phyloP scores from a whole-genome alignment of 37 sponge, comb jelly and placozoan genomes.

The Haliclona indistincta region DNA sequence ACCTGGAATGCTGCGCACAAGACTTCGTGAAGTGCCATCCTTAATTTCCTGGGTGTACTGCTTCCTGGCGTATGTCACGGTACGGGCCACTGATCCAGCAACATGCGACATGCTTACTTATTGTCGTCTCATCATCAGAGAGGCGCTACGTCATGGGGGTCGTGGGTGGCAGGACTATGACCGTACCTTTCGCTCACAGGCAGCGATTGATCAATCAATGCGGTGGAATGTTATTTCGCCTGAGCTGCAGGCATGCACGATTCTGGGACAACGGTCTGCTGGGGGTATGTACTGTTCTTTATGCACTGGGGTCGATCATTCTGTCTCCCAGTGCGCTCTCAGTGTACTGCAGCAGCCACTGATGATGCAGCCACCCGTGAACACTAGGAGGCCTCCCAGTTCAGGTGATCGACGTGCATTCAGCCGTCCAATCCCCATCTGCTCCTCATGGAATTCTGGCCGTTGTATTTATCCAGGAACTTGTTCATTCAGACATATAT shows the following conservation, averaged over 20 bases:
- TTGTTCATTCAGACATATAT: neutral
- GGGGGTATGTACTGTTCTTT: neutral
- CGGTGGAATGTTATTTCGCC: neutral
- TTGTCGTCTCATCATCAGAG: slow-evolving; percentile 11
- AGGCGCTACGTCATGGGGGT: slow-evolving; percentile 14
- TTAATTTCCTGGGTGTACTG: slow-evolving; percentile 1
- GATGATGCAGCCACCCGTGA: neutral
- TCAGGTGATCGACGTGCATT: too few relatives aligned
- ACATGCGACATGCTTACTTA: slow-evolving; percentile 7
- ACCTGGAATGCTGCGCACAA: neutral
- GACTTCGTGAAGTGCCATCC: slow-evolving; percentile 2
- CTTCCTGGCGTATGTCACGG: slow-evolving; percentile 9
- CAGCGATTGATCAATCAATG: neutral
- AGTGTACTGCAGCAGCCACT: neutral
- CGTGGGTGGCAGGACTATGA: slow-evolving; percentile 9
- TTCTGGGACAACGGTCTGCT: neutral
- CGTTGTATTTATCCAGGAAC: neutral
- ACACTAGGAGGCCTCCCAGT: neutral
- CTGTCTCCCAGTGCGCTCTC: neutral
- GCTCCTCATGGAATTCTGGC: neutral
- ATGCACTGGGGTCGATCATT: neutral
- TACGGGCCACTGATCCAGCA: neutral
- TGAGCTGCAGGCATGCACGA: neutral
- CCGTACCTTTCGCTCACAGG: neutral
- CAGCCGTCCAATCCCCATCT: neutral